Percentiles rank a stretch among this genome's conserved stretches.
phyloP scores from a whole-genome alignment of 92 coral and sea anemone species.

The Phenganax subtilis region DNA sequence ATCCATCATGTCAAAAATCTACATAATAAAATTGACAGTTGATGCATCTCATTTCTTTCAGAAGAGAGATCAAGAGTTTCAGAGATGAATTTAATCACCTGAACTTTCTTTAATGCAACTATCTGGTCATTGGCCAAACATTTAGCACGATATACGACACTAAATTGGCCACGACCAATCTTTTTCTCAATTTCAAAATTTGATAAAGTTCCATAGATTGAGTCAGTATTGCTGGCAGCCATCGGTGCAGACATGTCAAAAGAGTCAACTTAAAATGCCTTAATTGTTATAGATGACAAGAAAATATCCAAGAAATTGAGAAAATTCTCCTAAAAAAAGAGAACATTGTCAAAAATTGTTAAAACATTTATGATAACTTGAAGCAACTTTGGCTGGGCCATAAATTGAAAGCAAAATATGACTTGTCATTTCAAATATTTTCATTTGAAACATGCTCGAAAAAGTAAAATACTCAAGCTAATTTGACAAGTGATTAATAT shows the following conservation, averaged over 20 bases:
- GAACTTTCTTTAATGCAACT: constrained; percentile 90
- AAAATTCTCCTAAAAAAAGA: no score
- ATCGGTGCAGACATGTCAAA: constrained; percentile 1
- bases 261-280: neutral
- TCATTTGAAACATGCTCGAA: no score
- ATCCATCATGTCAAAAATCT: constrained; percentile 99
- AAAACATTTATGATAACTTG: no score
- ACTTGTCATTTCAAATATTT: no score
- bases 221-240: constrained; percentile 24
- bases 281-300: neutral
- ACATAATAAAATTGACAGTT: neutral
- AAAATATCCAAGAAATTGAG: neutral
- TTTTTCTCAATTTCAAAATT: constrained; percentile 79
- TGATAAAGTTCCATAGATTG: constrained; percentile 23
- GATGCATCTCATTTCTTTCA: neutral
- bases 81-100: constrained; percentile 48
- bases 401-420: no score
- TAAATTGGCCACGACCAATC: constrained; percentile 95
- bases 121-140: constrained; percentile 61
- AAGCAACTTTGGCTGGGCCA: no score
- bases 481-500: no score
- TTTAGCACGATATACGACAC: constrained; percentile 86
- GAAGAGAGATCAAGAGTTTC: neutral
- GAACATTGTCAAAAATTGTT: no score
- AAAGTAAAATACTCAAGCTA: no score